Evolutionary conservation across 1,140 invertebrate genomes (phyloP).

Genomic region (Drosophila quadrilineata): DNA sequence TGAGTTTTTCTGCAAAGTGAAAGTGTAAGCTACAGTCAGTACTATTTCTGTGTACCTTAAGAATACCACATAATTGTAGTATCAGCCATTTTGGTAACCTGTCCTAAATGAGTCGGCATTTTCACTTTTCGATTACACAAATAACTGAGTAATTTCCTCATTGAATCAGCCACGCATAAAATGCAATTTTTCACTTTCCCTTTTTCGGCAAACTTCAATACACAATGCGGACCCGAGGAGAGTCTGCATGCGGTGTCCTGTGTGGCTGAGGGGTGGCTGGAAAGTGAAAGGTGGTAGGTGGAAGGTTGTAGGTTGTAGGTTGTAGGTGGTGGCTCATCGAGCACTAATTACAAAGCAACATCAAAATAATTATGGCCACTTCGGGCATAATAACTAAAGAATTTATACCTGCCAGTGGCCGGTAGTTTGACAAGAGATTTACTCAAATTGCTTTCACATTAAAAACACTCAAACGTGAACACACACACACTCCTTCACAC

Average conservation of each 20-base stretch:
- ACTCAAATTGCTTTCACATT: slow-evolving; percentile 77
- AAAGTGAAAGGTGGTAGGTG: neutral
- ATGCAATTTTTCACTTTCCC: slow-evolving; percentile 77
- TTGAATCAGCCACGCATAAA: slow-evolving; percentile 66
- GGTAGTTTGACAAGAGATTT: slow-evolving; percentile 69
- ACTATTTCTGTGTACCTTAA: too few species aligned
- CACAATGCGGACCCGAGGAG: neutral
- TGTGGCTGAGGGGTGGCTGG: neutral
- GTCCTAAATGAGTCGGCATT: slow-evolving; percentile 33
- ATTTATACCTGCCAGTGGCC: slow-evolving; percentile 49
- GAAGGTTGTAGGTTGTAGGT: too few species aligned
- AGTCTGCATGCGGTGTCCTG: too few species aligned
- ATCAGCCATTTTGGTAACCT: slow-evolving; percentile 37
- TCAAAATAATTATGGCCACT: slow-evolving; percentile 78
- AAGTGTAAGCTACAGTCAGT: too few species aligned
- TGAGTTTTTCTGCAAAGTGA: too few species aligned
- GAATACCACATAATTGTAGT: too few species aligned
- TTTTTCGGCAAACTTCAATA: slow-evolving; percentile 47
- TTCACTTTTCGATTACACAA: slow-evolving; percentile 57
- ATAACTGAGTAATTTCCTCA: slow-evolving; percentile 72
- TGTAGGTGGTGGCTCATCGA: slow-evolving; percentile 54
- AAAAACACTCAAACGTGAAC: slow-evolving; percentile 62
- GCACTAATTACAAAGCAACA: slow-evolving; percentile 77
- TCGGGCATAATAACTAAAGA: slow-evolving; percentile 66
- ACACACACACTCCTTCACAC: slow-evolving; percentile 4